Evolutionary conservation across 2,888 invertebrate species (phyloP).

Genomic region (Euphydryas editha): DNA sequence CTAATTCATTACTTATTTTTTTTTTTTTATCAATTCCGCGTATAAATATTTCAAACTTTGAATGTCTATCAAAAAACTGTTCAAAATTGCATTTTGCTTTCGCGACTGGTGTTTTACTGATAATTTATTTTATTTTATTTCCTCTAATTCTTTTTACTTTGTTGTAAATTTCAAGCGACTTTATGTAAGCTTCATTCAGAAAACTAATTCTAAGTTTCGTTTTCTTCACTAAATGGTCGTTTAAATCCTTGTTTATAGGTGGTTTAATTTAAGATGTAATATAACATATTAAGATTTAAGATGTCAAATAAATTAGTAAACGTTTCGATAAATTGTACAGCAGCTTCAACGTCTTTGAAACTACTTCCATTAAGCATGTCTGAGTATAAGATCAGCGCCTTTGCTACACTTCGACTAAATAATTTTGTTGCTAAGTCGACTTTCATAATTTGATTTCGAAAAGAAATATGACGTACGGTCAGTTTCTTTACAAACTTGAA

Average conservation of each 20-base stretch:
- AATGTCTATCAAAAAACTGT: slow-evolving; percentile 12
- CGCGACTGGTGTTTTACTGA: slow-evolving; percentile 9
- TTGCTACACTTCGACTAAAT: slow-evolving; percentile 13
- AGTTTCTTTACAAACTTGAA: slow-evolving; percentile 17
- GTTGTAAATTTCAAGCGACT: slow-evolving; percentile 12
- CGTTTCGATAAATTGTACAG: slow-evolving; percentile 15
- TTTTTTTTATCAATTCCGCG: slow-evolving; percentile 14
- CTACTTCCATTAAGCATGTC: slow-evolving; percentile 11
- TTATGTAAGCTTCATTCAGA: slow-evolving; percentile 12
- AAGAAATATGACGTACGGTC: slow-evolving; percentile 15
- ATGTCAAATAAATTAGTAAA: slow-evolving; percentile 10
- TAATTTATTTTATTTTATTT: slow-evolving; percentile 9
- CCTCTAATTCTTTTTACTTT: slow-evolving; percentile 13
- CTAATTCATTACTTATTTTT: slow-evolving; percentile 12
- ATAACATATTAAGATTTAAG: slow-evolving; percentile 5
- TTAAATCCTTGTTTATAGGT: slow-evolving; percentile 13
- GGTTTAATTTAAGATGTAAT: slow-evolving; percentile 7
- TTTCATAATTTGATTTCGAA: slow-evolving; percentile 8
- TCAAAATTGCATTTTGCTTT: slow-evolving; percentile 13
- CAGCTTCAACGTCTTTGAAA: slow-evolving; percentile 15
- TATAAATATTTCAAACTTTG: slow-evolving; percentile 15
- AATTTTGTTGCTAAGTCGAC: background rate
- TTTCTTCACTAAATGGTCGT: slow-evolving; percentile 13
- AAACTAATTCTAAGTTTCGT: slow-evolving; percentile 4
- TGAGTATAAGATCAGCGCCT: slow-evolving; percentile 10